phyloP scores from a whole-genome alignment of 2,797 vertebrate species.

The Anas capensis region DNA sequence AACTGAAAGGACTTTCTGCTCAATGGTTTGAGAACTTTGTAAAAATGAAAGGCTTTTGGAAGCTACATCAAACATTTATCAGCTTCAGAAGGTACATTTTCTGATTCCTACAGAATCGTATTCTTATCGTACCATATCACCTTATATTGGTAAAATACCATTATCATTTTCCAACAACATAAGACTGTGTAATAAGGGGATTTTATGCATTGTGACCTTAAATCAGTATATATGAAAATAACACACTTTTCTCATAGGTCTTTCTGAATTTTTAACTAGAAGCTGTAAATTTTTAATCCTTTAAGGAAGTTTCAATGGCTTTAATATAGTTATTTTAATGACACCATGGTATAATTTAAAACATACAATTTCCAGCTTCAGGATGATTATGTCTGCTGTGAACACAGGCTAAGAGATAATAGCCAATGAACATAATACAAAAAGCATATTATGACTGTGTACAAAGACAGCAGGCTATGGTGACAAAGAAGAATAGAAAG shows the following conservation, averaged over 20 bases:
- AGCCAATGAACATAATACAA: not conserved
- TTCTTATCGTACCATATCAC: not conserved
- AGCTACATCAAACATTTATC: not conserved
- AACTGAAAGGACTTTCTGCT: not conserved
- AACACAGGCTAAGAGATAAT: not conserved
- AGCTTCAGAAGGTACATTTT: not conserved
- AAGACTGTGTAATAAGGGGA: not conserved
- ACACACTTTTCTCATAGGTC: not conserved
- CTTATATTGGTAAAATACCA: not conserved
- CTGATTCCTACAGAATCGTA: not conserved
- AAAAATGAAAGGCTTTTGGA: not conserved
- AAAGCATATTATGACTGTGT: not conserved
- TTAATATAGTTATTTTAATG: not conserved
- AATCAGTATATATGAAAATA: not conserved
- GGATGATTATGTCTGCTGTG: not conserved
- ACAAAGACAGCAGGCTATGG: not conserved
- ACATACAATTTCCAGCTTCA: not conserved
- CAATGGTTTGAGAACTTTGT: not conserved
- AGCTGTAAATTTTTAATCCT: not conserved
- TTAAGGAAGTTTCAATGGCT: not conserved
- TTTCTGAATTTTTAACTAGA: not conserved
- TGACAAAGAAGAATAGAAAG: fast-evolving
- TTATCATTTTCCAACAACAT: not conserved
- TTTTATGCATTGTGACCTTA: not conserved
- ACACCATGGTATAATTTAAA: not conserved